Base-by-base conservation (phyloP, 2,888 invertebrate species). In the Tetragonula carbonaria region DNA sequence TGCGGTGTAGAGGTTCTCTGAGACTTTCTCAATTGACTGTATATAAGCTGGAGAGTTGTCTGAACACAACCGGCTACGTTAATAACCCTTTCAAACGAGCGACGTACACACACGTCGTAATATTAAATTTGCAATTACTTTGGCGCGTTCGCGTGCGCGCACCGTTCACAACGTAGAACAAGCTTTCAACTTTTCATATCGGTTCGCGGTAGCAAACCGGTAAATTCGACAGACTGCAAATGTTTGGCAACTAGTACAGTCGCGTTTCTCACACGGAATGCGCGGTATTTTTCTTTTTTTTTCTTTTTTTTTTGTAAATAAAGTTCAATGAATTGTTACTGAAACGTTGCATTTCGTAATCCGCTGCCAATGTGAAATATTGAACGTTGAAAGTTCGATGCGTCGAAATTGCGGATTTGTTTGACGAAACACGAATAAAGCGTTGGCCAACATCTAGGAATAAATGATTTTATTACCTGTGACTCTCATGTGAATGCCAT, bases 101-200 rank as follows among this genome's bases (percentile, higher is more conserved):
- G 53, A 28, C 38, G 23, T 28, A 21, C 28, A 8, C 50, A 57
- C 53, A n/a, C 51, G 23, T 5, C 14, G 68, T 28, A 70, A 65
- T 81, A 81, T 82, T 75, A 81, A 81, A 80, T 81, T 82, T 53
- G 6, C 51, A 70, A 81, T 53, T 81, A 51, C 71, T 75, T 74
- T 59, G 21, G 18, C 3, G 28, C 33, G 80, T 76, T 63, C 53
- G 55, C 50, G 59, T 53, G n/a, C 23, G 21, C 45, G 0, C 1
- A 11, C n/a, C 33, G 21, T 45, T 18, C 8, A 45, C 45, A 45
- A 45, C 28, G 18, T 4, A 4, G 16, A 68, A 68, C 33, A 8
- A 33, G 71, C 55, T 59, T 66, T 78, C 59, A 78, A 59, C n/a
- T 67, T 55, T 67, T 28, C 59, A 14, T 57, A 45, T 51, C 50